Evolutionary conservation across 2,113 vertebrate species (phyloP).

Genomic region (Felis catus): DNA sequence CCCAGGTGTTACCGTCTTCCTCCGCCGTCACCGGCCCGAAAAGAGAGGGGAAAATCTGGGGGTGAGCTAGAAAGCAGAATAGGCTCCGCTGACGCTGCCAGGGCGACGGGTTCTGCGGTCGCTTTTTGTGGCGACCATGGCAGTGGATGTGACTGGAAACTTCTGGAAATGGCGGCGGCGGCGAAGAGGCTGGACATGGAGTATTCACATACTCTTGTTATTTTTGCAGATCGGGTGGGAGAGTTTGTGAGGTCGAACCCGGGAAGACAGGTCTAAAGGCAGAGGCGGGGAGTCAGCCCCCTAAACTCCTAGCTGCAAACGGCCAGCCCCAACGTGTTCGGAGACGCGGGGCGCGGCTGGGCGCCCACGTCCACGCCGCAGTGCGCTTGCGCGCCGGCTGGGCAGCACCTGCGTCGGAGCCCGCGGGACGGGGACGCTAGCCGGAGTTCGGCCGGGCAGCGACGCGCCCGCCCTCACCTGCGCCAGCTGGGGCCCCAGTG

Average conservation of each 20-base stretch:
- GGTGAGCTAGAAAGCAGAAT: conserved; percentile 16
- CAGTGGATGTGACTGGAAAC: conserved; percentile 68
- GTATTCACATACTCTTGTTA: neutral
- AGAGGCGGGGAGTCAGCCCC: neutral
- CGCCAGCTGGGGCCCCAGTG: neutral
- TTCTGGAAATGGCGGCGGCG: conserved; percentile 82
- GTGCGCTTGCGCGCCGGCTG: conserved; percentile 69
- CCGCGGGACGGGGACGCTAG: fast-evolving
- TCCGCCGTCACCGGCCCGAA: neutral
- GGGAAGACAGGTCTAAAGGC: neutral
- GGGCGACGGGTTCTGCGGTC: neutral
- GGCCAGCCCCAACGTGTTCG: fast-evolving
- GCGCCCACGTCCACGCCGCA: conserved; percentile 16
- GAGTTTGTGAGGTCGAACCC: neutral
- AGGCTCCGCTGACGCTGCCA: neutral
- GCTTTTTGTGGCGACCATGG: neutral
- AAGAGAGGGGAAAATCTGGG: neutral
- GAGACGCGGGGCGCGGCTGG: conserved; percentile 25
- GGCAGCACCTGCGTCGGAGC: neutral
- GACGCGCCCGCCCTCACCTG: neutral
- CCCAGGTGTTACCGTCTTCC: neutral
- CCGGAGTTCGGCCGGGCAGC: neutral
- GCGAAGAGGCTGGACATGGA: neutral
- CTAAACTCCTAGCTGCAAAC: fast-evolving
- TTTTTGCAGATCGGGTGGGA: neutral